A percentile compares a stretch with the other conserved stretches of the same genome.
Conservation (phyloP, 2,113 vertebrate species). For the Sebastes schlegelii region DNA sequence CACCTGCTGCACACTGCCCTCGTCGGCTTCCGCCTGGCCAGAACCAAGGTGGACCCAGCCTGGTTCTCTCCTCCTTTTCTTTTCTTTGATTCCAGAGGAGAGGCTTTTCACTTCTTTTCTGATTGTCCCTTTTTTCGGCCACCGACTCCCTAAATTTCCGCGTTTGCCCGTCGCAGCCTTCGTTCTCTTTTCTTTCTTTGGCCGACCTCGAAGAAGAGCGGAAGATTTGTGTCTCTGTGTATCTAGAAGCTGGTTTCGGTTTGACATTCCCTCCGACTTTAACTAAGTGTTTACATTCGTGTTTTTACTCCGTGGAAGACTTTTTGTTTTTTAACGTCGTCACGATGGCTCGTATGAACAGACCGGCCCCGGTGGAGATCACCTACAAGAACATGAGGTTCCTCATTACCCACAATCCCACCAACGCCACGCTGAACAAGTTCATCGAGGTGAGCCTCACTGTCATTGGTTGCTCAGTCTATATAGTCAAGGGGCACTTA, state of each 20-base stretch:
- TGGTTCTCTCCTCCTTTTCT: conserved; percentile 88
- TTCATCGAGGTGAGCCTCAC: conserved; percentile 95
- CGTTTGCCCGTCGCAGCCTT: conserved; percentile 38
- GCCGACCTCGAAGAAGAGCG: conserved; percentile 81
- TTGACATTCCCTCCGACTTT: conserved; percentile 80
- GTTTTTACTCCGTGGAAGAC: conserved; percentile 80
- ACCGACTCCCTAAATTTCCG: conserved; percentile 31
- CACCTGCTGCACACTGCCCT: conserved; percentile 93
- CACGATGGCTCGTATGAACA: conserved; percentile 98
- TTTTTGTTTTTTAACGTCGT: conserved; percentile 62
- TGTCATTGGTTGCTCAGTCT: background rate
- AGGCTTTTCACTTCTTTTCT: conserved; percentile 60
- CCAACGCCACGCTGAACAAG: conserved; percentile 99
- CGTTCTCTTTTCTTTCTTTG: background rate
- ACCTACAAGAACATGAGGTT: conserved; percentile 99
- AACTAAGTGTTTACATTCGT: conserved; percentile 69
- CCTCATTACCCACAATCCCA: conserved; percentile 99
- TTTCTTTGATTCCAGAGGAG: conserved; percentile 66
- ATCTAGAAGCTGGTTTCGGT: conserved; percentile 70
- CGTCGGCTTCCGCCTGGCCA: conserved; percentile 94
- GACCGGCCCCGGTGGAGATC: conserved; percentile 99
- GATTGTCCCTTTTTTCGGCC: conserved; percentile 53
- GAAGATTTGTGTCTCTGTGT: conserved; percentile 68
- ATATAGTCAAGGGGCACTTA: background rate
- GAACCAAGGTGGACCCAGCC: conserved; percentile 93